Conservation (phyloP, 2,113 vertebrate species). For the Turnix velox region DNA sequence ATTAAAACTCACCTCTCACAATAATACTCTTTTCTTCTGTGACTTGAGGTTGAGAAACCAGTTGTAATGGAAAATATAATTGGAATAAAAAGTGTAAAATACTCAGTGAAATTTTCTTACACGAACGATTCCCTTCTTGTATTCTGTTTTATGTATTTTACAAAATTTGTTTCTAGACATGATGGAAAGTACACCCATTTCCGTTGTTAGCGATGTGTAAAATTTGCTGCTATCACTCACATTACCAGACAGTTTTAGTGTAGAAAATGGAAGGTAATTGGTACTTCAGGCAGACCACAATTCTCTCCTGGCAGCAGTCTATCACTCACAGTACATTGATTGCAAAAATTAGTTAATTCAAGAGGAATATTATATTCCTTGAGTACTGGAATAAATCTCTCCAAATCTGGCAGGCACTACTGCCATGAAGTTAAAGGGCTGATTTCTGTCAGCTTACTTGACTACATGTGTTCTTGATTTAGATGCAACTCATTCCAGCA, state of each 20-base stretch:
- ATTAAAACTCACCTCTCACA: neutral
- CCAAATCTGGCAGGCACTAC: constrained; percentile 34
- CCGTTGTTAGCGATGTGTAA: constrained; percentile 59
- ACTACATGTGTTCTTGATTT: constrained; percentile 61
- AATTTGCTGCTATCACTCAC: constrained; percentile 62
- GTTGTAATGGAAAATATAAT: neutral
- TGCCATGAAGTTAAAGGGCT: constrained; percentile 27
- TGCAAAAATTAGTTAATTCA: constrained; percentile 78
- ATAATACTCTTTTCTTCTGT: neutral
- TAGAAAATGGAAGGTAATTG: constrained; percentile 70
- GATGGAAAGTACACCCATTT: constrained; percentile 59
- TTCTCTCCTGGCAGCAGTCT: constrained; percentile 62
- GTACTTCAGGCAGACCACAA: constrained; percentile 69
- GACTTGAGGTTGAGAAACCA: neutral
- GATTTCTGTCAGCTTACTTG: constrained; percentile 42
- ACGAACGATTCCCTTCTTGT: neutral
- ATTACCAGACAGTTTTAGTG: constrained; percentile 65
- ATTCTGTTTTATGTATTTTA: constrained; percentile 56
- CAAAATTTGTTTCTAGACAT: constrained; percentile 17
- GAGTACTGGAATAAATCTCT: constrained; percentile 54
- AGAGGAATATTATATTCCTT: constrained; percentile 63
- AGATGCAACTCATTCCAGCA: constrained; percentile 37
- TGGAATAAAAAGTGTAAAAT: neutral
- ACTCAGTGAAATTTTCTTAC: neutral
- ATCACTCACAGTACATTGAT: constrained; percentile 68